Conservation (phyloP, 2,797 vertebrate genomes). For the Acrossocheilus wenchowensis region DNA sequence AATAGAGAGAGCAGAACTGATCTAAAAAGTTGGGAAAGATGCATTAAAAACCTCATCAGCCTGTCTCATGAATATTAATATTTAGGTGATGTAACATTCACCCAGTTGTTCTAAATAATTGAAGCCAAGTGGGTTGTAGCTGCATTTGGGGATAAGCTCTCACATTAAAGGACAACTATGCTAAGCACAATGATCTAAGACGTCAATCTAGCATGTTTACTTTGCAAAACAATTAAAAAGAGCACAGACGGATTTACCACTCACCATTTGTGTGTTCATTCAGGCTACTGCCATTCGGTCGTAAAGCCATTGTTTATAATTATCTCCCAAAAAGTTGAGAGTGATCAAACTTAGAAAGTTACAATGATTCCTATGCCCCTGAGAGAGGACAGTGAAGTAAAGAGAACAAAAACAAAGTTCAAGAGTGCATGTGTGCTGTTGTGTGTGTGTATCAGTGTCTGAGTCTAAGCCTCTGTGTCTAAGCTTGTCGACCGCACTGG, state of each 20-base stretch:
- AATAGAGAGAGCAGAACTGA: not conserved
- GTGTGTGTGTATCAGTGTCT: conserved; percentile 41
- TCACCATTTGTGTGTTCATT: not conserved
- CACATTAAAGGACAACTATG: not conserved
- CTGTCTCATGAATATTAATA: conserved; percentile 28
- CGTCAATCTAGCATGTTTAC: not conserved
- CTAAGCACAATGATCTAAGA: not conserved
- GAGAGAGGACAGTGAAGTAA: not conserved
- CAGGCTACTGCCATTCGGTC: not conserved
- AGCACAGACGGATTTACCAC: not conserved
- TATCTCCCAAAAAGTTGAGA: not conserved
- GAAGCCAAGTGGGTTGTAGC: not conserved
- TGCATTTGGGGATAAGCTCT: not conserved
- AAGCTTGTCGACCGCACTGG: conserved; percentile 25
- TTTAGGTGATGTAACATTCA: conserved; percentile 1
- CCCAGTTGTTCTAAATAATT: conserved; percentile 5
- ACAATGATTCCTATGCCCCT: not conserved
- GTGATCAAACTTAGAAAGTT: not conserved
- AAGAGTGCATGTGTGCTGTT: conserved; percentile 19
- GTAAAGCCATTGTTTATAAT: not conserved
- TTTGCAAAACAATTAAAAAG: conserved; percentile 1
- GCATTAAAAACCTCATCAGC: conserved; percentile 2
- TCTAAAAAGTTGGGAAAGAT: not conserved
- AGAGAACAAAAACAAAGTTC: conserved; percentile 37
- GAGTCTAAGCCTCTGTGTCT: conserved; percentile 39